Percentiles rank a stretch among this genome's conserved stretches.
Evolutionary conservation across 37 sponge, comb jelly and placozoan genomes (phyloP).

Genomic region (Agelas oroides): DNA sequence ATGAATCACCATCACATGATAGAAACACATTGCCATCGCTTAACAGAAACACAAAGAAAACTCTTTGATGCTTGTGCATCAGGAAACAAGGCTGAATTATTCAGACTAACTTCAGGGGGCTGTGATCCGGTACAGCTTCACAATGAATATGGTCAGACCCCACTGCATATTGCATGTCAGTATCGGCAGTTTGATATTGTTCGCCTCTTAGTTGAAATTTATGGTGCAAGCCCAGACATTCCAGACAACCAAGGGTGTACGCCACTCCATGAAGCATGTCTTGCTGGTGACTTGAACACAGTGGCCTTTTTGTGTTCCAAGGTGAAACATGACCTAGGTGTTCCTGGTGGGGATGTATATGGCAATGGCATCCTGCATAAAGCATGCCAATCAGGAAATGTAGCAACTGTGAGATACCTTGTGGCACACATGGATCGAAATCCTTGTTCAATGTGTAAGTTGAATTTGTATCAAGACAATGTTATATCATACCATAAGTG

Average conservation of each 20-base stretch:
- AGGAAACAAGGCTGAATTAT: no score
- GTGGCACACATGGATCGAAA: background rate
- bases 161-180: slow-evolving; percentile 51
- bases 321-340: background rate
- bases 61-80: no score
- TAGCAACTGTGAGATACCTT: background rate
- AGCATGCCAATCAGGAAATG: slow-evolving; percentile 3
- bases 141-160: slow-evolving; percentile 8
- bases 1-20: no score
- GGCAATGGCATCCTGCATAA: background rate
- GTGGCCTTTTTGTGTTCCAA: background rate
- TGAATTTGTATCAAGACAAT: background rate
- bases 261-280: slow-evolving; percentile 1
- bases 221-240: background rate
- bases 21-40: no score
- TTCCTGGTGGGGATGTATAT: background rate
- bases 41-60: no score
- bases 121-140: background rate
- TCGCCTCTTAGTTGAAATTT: background rate
- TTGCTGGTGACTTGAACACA: background rate
- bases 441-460: background rate
- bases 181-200: slow-evolving; percentile 31
- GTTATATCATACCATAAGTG: background rate
- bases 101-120: no score
- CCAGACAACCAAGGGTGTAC: background rate